These are phyloP conservation scores for Australoheros scitulus DNA, from an alignment of 2,113 vertebrate genomes.

Conservation along the genomic window DNA sequence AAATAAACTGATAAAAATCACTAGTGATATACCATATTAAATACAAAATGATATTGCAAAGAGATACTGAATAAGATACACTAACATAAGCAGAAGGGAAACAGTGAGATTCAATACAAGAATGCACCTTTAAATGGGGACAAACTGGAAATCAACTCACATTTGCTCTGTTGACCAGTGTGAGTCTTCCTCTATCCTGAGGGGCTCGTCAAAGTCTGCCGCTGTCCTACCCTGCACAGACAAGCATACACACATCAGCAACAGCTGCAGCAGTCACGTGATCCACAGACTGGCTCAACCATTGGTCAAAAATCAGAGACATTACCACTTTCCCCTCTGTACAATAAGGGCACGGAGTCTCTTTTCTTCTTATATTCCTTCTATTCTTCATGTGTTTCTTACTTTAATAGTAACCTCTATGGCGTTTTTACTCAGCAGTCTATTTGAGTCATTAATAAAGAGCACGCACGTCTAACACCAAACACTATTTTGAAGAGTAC, in stretches of 20 bases:
- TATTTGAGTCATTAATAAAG: neutral
- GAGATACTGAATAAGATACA: neutral
- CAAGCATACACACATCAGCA: constrained; percentile 45
- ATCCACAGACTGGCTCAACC: constrained; percentile 28
- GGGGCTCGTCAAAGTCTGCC: constrained; percentile 86
- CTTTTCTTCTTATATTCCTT: neutral
- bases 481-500: neutral
- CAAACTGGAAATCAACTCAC: constrained; percentile 59
- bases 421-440: neutral
- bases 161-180: constrained; percentile 83
- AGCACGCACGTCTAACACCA: neutral
- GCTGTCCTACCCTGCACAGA: constrained; percentile 80
- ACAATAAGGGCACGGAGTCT: constrained; percentile 16
- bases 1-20: neutral
- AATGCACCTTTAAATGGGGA: neutral
- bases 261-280: constrained; percentile 71
- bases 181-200: constrained; percentile 93
- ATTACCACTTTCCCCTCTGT: constrained; percentile 1
- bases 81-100: neutral
- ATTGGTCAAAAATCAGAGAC: constrained; percentile 43
- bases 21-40: neutral
- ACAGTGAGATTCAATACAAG: neutral
- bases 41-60: neutral
- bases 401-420: neutral
- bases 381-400: neutral